Conservation (phyloP, 2,888 invertebrate genomes). For the Pandemis cinnamomeana region DNA sequence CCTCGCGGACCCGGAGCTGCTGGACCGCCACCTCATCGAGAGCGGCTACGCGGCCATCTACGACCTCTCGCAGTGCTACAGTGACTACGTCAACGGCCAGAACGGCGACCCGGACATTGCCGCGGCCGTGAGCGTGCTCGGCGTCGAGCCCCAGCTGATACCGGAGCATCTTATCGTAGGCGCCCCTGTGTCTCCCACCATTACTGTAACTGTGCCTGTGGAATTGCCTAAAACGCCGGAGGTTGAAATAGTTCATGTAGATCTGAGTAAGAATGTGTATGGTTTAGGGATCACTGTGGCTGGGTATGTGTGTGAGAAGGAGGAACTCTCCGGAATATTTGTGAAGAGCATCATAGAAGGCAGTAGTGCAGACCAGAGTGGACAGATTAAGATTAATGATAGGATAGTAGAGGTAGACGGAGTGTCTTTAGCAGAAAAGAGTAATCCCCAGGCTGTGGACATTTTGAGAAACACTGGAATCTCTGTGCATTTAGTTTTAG, state of each 20-base stretch:
- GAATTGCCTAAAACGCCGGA: slow-evolving; percentile 90
- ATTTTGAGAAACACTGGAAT: slow-evolving; percentile 96
- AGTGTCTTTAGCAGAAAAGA: slow-evolving; percentile 93
- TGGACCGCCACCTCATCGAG: slow-evolving; percentile 93
- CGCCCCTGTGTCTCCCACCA: slow-evolving; percentile 72
- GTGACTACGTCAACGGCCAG: slow-evolving; percentile 70
- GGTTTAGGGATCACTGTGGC: slow-evolving; percentile 98
- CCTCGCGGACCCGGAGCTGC: slow-evolving; percentile 95
- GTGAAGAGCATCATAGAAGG: slow-evolving; percentile 99
- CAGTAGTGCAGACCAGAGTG: slow-evolving; percentile 97
- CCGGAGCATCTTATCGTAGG: slow-evolving; percentile 69
- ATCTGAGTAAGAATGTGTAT: slow-evolving; percentile 95
- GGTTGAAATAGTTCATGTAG: slow-evolving; percentile 95
- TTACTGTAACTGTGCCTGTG: slow-evolving; percentile 80
- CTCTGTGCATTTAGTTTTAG: slow-evolving; percentile 94
- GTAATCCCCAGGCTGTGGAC: slow-evolving; percentile 98
- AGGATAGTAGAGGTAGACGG: slow-evolving; percentile 98
- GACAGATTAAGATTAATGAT: slow-evolving; percentile 97
- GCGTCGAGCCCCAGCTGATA: slow-evolving; percentile 75
- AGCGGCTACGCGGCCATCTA: slow-evolving; percentile 88
- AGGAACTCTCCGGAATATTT: slow-evolving; percentile 99
- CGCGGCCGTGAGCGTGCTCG: slow-evolving; percentile 76
- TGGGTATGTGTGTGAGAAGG: slow-evolving; percentile 98
- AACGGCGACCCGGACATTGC: slow-evolving; percentile 67
- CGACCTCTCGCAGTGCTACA: slow-evolving; percentile 74